Evolutionary conservation across 2,797 vertebrate genomes (phyloP).

Genomic region (Poecilia wingei): DNA sequence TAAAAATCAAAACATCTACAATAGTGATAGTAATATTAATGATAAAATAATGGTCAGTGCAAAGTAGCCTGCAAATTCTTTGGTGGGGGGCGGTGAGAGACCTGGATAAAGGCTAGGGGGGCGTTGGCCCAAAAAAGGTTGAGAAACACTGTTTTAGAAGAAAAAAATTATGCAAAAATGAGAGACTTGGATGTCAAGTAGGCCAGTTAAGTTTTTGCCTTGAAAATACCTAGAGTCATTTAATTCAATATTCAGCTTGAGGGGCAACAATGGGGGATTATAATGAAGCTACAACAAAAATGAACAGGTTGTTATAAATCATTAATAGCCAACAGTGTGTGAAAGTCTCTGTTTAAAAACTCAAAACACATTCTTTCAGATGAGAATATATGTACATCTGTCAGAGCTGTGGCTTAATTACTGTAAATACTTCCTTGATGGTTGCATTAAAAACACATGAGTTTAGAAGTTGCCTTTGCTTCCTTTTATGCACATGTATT

Average conservation of each 20-base stretch:
- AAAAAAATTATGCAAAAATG: not conserved
- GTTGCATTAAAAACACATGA: not conserved
- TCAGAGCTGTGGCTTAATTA: not conserved
- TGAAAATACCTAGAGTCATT: not conserved
- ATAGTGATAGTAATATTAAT: too few species aligned
- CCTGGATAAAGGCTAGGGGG: too few species aligned
- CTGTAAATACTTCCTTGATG: not conserved
- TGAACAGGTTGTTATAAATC: not conserved
- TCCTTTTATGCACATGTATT: not conserved
- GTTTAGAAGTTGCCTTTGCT: not conserved
- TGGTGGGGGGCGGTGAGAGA: too few species aligned
- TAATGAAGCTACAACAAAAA: not conserved
- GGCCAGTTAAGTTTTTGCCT: not conserved
- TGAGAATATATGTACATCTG: not conserved
- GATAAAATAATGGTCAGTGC: too few species aligned
- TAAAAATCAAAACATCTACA: too few species aligned
- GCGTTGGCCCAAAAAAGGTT: too few species aligned
- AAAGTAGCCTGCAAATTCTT: too few species aligned
- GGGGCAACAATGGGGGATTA: not conserved
- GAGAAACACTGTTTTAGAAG: not conserved
- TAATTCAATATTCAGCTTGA: not conserved
- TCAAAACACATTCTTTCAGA: not conserved
- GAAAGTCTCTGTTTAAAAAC: not conserved
- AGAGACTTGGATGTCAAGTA: not conserved
- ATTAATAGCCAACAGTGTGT: not conserved